Base-by-base conservation (phyloP, 1,140 invertebrate species). In the Colletes gigas region DNA sequence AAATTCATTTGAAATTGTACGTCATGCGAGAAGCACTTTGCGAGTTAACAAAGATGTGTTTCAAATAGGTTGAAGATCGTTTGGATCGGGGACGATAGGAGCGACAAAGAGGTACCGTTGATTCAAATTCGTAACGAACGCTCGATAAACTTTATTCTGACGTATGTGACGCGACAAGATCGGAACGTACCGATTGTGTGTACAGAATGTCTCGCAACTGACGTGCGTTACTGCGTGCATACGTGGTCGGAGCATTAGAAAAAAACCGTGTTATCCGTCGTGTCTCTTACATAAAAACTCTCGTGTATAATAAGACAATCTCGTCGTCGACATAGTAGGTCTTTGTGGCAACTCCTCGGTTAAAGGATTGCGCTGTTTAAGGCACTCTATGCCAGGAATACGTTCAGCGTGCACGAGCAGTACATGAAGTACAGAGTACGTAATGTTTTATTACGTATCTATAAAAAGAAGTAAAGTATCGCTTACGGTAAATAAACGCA, bases 91-190 rank as follows among this genome's bases (percentile, higher is more conserved):
- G 15, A 54, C 39, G 17, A 17, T 19, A 17, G 68, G 15, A 21
- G 4, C 10, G 15, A n/a, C 10, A 7, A 9, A 4, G 15, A n/a
- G 47, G 67, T 60, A 41, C 5, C 14, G 30, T 17, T 30, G 15
- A 80, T 79, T 78, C 12, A 66, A 30, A 81, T 80, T 69, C 68
- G 62, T 88, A 87, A 83, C 83, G 83, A 89, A 89, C 85, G 72
- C 77, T 88, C 83, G 79, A 88, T 86, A 90, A 90, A 90, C 81
- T 90, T 90, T 89, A 88, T 89, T 90, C 65, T 73, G 74, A 44
- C 63, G 59, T 88, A 82, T 85, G 82, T 86, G 75, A 83, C 79
- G 66, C 77, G 81, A 65, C 65, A 72, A n/a, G 55, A 82, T 79
- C 47, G 47, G 52, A 39, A 75, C 39, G 60, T 65, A 12, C 62